Conservation (phyloP, 1,140 invertebrate genomes). For the Manduca sexta region DNA sequence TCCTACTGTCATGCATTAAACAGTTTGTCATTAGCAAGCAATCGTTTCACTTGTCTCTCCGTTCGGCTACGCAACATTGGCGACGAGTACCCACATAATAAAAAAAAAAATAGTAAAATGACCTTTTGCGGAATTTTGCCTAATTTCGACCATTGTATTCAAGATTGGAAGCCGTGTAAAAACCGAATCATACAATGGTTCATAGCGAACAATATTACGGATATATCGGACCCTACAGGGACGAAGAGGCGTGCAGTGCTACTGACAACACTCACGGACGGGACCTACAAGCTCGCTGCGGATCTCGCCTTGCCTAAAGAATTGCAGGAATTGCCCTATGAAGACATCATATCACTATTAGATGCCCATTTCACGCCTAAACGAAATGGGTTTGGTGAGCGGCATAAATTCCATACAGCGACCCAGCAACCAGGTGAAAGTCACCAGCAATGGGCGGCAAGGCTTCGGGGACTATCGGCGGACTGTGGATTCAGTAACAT, state of each 20-base stretch:
- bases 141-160: slow-evolving; percentile 10
- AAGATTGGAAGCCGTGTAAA: slow-evolving; percentile 16
- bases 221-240: slow-evolving; percentile 3
- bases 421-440: slow-evolving; percentile 1
- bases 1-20: no score
- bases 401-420: slow-evolving; percentile 3
- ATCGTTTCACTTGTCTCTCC: no score
- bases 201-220: slow-evolving; percentile 13
- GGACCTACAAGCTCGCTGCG: slow-evolving; percentile 13
- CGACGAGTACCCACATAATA: no score
- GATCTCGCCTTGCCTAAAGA: slow-evolving; percentile 13
- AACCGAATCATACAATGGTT: slow-evolving; percentile 15
- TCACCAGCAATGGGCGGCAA: slow-evolving; percentile 11
- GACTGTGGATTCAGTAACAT: slow-evolving; percentile 9
- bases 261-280: slow-evolving; percentile 11
- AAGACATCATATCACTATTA: slow-evolving; percentile 3
- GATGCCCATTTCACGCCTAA: slow-evolving; percentile 14
- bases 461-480: slow-evolving; percentile 5
- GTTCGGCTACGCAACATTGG: no score
- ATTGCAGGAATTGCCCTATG: slow-evolving; percentile 7
- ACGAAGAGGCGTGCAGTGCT: slow-evolving; percentile 6
- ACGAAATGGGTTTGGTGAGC: slow-evolving; percentile 10
- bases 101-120: background rate
- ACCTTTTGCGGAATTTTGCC: slow-evolving; percentile 9
- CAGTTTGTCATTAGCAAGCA: no score